Percentiles rank a stretch among this genome's conserved stretches.
Conservation (phyloP, 2,113 vertebrate genomes). For the Choloepus hoffmanni region DNA sequence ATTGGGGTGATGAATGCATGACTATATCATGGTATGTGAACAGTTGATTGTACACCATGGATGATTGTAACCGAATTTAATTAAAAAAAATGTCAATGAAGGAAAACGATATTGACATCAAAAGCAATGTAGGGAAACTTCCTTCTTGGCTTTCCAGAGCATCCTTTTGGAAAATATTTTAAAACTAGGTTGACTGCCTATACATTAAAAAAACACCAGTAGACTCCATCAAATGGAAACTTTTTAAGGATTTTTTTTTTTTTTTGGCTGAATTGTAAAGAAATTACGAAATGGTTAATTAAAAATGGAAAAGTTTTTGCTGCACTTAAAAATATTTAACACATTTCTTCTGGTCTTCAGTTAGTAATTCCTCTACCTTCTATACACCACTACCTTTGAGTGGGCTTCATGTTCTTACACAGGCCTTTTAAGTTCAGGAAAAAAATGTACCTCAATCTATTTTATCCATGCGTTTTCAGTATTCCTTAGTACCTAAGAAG, state of each 20-base stretch:
- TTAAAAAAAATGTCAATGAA: not conserved
- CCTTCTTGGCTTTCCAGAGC: not conserved
- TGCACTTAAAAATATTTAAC: slow-evolving; percentile 19
- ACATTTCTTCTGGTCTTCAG: slow-evolving; percentile 2
- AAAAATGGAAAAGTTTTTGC: slow-evolving; percentile 51
- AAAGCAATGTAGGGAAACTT: not conserved
- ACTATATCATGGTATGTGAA: no score
- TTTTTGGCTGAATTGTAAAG: not conserved
- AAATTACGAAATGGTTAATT: slow-evolving; percentile 45
- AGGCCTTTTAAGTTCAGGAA: not conserved
- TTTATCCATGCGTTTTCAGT: slow-evolving; percentile 39
- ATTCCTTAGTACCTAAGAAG: slow-evolving; percentile 36
- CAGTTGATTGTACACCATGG: no score
- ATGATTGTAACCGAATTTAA: no score
- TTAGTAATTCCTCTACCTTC: slow-evolving; percentile 30
- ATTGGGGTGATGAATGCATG: no score
- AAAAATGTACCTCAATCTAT: not conserved
- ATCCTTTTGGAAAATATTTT: slow-evolving; percentile 52
- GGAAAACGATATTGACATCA: not conserved
- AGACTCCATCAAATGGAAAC: not conserved
- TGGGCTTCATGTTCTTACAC: not conserved
- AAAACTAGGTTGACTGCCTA: not conserved
- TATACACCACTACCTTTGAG: not conserved
- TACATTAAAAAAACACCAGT: not conserved
- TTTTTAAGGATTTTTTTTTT: not conserved